These are phyloP conservation scores for Spodoptera picta DNA, from an alignment of 2,888 invertebrate genomes.

Conservation along the genomic window DNA sequence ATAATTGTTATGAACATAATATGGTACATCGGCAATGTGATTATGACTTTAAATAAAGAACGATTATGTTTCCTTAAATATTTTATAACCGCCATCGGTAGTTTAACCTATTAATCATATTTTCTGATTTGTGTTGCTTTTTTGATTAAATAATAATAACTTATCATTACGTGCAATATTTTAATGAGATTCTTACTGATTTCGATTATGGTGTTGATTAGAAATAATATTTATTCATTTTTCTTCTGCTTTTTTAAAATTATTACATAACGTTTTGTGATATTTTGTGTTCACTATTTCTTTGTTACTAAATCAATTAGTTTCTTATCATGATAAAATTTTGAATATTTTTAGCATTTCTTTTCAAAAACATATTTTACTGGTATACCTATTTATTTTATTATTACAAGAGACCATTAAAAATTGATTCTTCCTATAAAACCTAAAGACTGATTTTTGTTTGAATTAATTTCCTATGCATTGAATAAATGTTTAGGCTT, in stretches of 20 bases:
- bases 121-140: not conserved
- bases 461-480: slow-evolving; percentile 48
- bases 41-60: slow-evolving; percentile 20
- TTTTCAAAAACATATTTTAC: not conserved
- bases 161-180: slow-evolving; percentile 39
- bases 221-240: slow-evolving; percentile 1
- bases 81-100: slow-evolving; percentile 4
- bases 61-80: not conserved
- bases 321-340: slow-evolving; percentile 7
- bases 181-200: slow-evolving; percentile 36
- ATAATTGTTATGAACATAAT: slow-evolving; percentile 34
- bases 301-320: slow-evolving; percentile 18
- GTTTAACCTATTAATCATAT: not conserved
- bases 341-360: not conserved
- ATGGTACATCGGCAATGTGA: slow-evolving; percentile 28
- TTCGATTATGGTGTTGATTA: slow-evolving; percentile 27
- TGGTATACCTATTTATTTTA: slow-evolving; percentile 1
- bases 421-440: slow-evolving; percentile 60
- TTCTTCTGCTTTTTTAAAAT: slow-evolving; percentile 8
- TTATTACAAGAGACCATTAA: slow-evolving; percentile 22
- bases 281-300: slow-evolving; percentile 43
- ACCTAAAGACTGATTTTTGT: slow-evolving; percentile 65
- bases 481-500: slow-evolving; percentile 18
- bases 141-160: slow-evolving; percentile 7
- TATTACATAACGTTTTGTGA: slow-evolving; percentile 29